Percentiles rank a stretch among this genome's conserved stretches.
Conservation (phyloP, 2,888 invertebrate genomes). For the Synanthedon myopaeformis region DNA sequence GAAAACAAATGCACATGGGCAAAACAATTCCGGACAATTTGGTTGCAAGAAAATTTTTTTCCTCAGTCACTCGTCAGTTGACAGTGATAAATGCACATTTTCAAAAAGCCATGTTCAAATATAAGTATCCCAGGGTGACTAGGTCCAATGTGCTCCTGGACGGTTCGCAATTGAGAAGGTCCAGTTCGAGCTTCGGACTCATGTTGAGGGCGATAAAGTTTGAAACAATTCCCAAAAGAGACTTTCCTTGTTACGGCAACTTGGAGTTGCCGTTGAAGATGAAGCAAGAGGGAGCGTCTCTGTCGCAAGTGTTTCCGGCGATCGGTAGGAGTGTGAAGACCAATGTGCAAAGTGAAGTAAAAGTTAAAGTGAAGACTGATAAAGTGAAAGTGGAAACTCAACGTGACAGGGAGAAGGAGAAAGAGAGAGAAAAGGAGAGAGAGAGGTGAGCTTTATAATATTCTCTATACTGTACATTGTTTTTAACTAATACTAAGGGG, state of each 20-base stretch:
- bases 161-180: conserved; percentile 31
- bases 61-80: conserved; percentile 54
- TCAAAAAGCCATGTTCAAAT: conserved; percentile 46
- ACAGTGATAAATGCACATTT: conserved; percentile 55
- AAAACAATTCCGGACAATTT: conserved; percentile 39
- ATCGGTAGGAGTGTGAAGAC: conserved; percentile 30
- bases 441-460: conserved; percentile 14
- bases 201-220: conserved; percentile 51
- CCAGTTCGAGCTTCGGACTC: conserved; percentile 42
- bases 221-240: conserved; percentile 45
- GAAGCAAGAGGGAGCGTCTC: conserved; percentile 39
- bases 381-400: conserved; percentile 23
- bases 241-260: conserved; percentile 61
- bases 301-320: conserved; percentile 35
- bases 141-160: conserved; percentile 55
- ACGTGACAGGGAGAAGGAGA: conserved; percentile 17
- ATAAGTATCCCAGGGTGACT: conserved; percentile 58
- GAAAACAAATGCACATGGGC: conserved; percentile 43
- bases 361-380: conserved; percentile 28
- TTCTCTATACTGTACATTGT: too few species aligned
- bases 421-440: conserved; percentile 24
- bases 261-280: conserved; percentile 55
- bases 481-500: too few species aligned
- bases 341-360: conserved; percentile 23
- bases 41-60: conserved; percentile 45